These are phyloP conservation scores for Thamnophis elegans DNA, from an alignment of 2,797 vertebrate species.

Conservation along the genomic window DNA sequence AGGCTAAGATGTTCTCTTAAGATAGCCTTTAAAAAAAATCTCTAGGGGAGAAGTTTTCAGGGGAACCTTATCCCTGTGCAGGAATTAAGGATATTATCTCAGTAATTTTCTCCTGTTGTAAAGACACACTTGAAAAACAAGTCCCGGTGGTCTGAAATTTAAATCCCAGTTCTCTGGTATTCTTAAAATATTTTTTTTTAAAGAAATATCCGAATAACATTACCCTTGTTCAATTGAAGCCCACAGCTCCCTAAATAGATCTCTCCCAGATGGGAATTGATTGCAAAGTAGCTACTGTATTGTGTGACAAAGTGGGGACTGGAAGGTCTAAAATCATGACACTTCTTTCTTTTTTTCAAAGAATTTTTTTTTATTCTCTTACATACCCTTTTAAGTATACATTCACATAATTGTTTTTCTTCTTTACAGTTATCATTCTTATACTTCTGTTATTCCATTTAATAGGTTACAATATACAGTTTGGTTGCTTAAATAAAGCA, in stretches of 20 bases:
- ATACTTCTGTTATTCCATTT: no score
- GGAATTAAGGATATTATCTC: conserved; percentile 48
- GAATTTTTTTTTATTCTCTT: no score
- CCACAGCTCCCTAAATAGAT: background rate
- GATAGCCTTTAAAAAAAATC: conserved; percentile 11
- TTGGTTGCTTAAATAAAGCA: no score
- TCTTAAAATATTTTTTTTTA: conserved; percentile 3
- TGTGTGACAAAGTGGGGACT: background rate
- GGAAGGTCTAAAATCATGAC: background rate
- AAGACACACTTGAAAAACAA: background rate
- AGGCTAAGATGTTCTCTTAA: conserved; percentile 17
- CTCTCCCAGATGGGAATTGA: background rate
- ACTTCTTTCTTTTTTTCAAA: no score
- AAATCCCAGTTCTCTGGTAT: background rate
- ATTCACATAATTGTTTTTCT: no score
- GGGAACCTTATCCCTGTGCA: conserved; percentile 36
- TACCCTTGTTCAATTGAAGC: background rate
- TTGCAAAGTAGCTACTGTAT: background rate
- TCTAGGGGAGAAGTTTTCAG: background rate
- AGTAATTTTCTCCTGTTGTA: conserved; percentile 36
- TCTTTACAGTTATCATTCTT: no score
- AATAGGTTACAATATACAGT: no score
- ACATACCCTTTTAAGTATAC: no score
- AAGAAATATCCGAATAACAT: background rate
- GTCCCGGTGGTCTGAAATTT: background rate